Base-by-base conservation (phyloP, 2,113 vertebrate species). In the Jacana jacana region DNA sequence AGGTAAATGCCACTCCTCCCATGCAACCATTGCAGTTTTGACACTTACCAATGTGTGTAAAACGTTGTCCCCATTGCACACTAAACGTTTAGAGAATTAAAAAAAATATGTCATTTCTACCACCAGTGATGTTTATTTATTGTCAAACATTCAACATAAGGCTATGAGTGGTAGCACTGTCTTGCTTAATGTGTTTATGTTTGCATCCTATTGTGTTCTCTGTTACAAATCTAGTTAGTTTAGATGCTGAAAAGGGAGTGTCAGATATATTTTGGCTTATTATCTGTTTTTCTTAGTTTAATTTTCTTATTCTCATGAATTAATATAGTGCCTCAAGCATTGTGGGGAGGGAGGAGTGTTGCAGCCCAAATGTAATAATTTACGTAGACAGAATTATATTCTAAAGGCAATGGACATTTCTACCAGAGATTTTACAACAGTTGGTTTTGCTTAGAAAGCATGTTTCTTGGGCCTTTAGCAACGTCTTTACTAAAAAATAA, bases 161-260 rank as follows among this genome's bases (percentile, higher is more conserved):
- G 51, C 76, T 30, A 4, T 72, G 68, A 66, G n/a, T 73, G 61
- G 81, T 88, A 70, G 64, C 25, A 17, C 37, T 88, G 83, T 72
- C 63, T 73, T 31, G 1, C 51, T 79, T 88, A 77, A 83, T 27
- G 13, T 51, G 46, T 83, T 93, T 86, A 58, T 92, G 19, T 88
- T 91, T 70, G 79, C 22, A 46, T 49, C 72, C 55, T 72, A 5
- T 85, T 17, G 3, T 95, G 79, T 90, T 90, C 93, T 40, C 86
- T 88, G 16, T 82, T 89, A 75, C 81, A 94, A 90, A 95, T 95
- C 48, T 64, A 66, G 61, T 95, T 95, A 92, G 81, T 89, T 93
- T 65, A 79, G 84, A 39, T 84, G 76, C 75, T 89, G 80, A 54
- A 91, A 84, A 89, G 84, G 76, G 92, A 94, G 75, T 58, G 71